Conservation (phyloP, 2,888 invertebrate species). For the Dione juno region DNA sequence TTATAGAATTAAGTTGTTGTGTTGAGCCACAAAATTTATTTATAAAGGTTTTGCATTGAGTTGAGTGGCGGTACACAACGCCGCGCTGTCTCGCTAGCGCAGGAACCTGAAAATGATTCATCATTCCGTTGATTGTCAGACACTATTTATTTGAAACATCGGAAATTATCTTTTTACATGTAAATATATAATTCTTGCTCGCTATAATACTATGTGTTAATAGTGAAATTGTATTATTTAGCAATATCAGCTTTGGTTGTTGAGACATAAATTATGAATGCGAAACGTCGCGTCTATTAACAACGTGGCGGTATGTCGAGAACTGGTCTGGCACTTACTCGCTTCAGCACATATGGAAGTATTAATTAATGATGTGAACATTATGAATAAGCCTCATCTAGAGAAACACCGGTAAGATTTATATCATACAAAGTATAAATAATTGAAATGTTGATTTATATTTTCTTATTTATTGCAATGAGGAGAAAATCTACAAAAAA, state of each 20-base stretch:
- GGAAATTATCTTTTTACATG: too few species aligned
- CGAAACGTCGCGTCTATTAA: constrained; percentile 9
- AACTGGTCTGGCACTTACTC: neutral
- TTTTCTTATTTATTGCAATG: too few species aligned
- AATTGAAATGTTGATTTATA: neutral
- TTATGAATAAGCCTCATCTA: neutral
- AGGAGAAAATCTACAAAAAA: too few species aligned
- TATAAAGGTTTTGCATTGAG: too few species aligned
- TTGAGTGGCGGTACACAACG: too few species aligned
- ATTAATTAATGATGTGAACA: constrained; percentile 5
- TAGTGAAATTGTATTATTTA: neutral
- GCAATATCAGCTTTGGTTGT: neutral
- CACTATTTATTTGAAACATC: too few species aligned
- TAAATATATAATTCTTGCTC: too few species aligned
- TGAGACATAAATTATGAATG: neutral
- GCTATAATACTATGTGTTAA: too few species aligned
- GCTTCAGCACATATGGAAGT: constrained; percentile 1
- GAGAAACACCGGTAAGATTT: neutral
- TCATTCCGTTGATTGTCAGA: too few species aligned
- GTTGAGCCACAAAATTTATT: too few species aligned
- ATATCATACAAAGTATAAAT: neutral
- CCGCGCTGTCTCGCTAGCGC: too few species aligned
- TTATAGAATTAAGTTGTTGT: neutral
- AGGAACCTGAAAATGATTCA: too few species aligned
- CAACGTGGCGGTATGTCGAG: neutral